Evolutionary conservation across 2,888 invertebrate species (phyloP).

Genomic region (Archips crataeganus): DNA sequence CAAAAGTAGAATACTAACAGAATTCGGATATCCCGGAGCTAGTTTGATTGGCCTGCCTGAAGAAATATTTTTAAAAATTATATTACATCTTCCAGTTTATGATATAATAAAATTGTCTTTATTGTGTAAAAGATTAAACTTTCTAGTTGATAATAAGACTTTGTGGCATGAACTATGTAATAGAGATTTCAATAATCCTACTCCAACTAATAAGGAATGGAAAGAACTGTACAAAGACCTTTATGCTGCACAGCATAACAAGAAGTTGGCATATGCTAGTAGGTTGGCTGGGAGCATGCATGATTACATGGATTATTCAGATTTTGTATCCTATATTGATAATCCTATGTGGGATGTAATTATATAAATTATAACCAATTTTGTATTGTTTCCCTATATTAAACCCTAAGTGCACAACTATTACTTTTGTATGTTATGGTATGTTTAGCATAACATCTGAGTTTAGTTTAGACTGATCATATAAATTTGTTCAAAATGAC

Average conservation of each 20-base stretch:
- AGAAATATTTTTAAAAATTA: slow-evolving; percentile 69
- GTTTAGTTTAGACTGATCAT: not conserved
- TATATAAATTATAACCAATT: slow-evolving; percentile 46
- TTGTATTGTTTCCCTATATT: slow-evolving; percentile 21
- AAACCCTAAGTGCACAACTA: not conserved
- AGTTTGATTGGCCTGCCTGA: slow-evolving; percentile 78
- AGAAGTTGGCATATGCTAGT: slow-evolving; percentile 44
- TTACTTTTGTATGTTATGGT: too few relatives aligned
- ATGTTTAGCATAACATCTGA: not conserved
- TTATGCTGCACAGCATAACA: slow-evolving; percentile 54
- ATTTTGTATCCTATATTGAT: slow-evolving; percentile 71
- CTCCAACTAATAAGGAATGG: slow-evolving; percentile 58
- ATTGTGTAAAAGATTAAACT: slow-evolving; percentile 65
- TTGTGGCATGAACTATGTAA: slow-evolving; percentile 72
- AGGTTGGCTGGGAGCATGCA: slow-evolving; percentile 61
- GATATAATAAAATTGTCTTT: slow-evolving; percentile 66
- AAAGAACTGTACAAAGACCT: slow-evolving; percentile 61
- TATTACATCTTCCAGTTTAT: slow-evolving; percentile 59
- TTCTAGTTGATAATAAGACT: slow-evolving; percentile 59
- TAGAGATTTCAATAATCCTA: slow-evolving; percentile 63
- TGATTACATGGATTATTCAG: slow-evolving; percentile 71
- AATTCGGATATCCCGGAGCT: slow-evolving; percentile 77
- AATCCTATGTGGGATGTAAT: slow-evolving; percentile 72
- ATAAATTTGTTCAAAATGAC: too few relatives aligned
- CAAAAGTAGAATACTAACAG: slow-evolving; percentile 81